phyloP scores from a whole-genome alignment of 2,888 invertebrate species.

The Polydrusus tereticollis region DNA sequence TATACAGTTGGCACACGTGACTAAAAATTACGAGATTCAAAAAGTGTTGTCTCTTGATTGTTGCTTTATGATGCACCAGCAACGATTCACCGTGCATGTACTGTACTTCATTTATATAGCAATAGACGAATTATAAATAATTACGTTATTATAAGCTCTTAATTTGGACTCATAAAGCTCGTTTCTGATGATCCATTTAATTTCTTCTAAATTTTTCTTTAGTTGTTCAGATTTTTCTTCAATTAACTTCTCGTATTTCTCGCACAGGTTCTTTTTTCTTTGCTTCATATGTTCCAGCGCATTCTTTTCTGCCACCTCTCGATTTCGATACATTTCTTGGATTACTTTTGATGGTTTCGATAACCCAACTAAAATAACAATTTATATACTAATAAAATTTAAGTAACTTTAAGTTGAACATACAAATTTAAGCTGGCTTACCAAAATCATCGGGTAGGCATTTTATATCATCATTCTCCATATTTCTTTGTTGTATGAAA shows the following conservation, averaged over 20 bases:
- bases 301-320: constrained; percentile 51
- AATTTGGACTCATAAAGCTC: constrained; percentile 30
- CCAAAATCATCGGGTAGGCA: constrained; percentile 37
- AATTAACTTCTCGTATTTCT: constrained; percentile 54
- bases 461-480: constrained; percentile 32
- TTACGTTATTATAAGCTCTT: constrained; percentile 32
- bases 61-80: too few relatives aligned
- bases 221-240: constrained; percentile 49
- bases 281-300: constrained; percentile 49
- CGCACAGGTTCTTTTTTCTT: constrained; percentile 51
- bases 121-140: not conserved
- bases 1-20: too few relatives aligned
- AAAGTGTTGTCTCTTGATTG: too few relatives aligned
- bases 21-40: too few relatives aligned
- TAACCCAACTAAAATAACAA: constrained; percentile 4
- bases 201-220: constrained; percentile 40
- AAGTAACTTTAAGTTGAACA: not conserved
- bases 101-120: not conserved
- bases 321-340: constrained; percentile 49
- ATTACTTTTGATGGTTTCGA: constrained; percentile 46
- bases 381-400: not conserved
- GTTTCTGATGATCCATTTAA: constrained; percentile 47
- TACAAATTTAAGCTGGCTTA: not conserved
- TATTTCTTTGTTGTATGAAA: not conserved
- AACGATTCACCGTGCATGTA: too few relatives aligned